Evolutionary conservation across 2,113 vertebrate genomes (phyloP).

Genomic region (Mobula birostris): DNA sequence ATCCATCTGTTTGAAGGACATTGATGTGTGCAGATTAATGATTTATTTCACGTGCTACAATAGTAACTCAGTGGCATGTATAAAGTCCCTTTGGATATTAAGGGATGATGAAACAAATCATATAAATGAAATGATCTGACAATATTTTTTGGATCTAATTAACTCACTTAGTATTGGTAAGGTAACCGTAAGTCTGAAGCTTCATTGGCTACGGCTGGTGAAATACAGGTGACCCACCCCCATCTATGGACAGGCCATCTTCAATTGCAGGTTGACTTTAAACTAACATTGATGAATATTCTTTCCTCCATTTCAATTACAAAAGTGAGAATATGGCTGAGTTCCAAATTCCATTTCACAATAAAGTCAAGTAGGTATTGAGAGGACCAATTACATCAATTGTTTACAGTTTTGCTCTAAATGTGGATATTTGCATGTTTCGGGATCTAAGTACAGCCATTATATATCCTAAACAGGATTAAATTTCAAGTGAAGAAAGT

Average conservation of each 20-base stretch:
- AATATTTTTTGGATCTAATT: background rate
- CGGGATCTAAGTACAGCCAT: background rate
- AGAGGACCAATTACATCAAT: background rate
- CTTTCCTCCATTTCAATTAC: slow-evolving; percentile 12
- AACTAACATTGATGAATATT: background rate
- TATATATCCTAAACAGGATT: background rate
- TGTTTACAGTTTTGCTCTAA: background rate
- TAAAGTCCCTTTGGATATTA: background rate
- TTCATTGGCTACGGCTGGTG: background rate
- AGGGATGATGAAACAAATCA: background rate
- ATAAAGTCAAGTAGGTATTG: background rate
- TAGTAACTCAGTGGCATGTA: background rate
- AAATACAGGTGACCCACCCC: background rate
- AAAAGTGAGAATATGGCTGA: background rate
- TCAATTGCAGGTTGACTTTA: background rate
- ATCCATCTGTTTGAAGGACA: background rate
- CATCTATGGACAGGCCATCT: background rate
- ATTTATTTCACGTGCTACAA: background rate
- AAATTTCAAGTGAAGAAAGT: slow-evolving; percentile 11
- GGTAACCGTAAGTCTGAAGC: background rate
- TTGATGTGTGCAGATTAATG: background rate
- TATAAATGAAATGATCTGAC: background rate
- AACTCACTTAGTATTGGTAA: background rate
- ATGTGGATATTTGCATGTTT: slow-evolving; percentile 24
- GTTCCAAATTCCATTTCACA: slow-evolving; percentile 22